phyloP scores from a whole-genome alignment of 2,113 vertebrate species.

The Cranoglanis bouderius region DNA sequence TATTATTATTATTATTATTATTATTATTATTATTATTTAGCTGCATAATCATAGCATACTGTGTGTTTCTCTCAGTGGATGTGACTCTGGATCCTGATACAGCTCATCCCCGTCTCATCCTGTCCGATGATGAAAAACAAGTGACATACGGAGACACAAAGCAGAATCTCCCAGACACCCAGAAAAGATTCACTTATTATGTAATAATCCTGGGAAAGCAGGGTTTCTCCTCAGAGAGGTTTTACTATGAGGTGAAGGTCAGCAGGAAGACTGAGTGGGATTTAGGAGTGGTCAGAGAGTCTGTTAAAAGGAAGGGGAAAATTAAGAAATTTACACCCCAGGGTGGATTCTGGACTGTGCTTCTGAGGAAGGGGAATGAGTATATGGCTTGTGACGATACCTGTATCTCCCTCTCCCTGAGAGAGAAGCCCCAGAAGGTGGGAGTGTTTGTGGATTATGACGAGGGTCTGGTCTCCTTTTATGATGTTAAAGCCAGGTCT shows the following conservation, averaged over 20 bases:
- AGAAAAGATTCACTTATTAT: not conserved
- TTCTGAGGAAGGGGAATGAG: not conserved
- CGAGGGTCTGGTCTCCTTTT: conserved; percentile 21
- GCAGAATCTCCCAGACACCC: not conserved
- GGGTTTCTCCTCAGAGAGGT: no score
- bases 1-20: no score
- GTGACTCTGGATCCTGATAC: conserved; percentile 18
- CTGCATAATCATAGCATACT: not conserved
- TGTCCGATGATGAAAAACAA: not conserved
- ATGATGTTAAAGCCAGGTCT: not conserved
- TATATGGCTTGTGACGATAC: not conserved
- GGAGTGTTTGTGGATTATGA: conserved; percentile 23
- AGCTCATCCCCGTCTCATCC: not conserved
- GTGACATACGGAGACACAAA: no score
- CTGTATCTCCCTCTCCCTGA: not conserved
- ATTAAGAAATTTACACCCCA: not conserved
- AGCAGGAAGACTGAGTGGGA: not conserved
- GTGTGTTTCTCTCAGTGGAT: not conserved
- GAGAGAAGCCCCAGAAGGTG: conserved; percentile 4
- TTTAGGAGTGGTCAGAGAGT: conserved; percentile 4
- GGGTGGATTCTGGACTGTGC: not conserved
- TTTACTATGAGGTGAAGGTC: no score
- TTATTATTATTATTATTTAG: not conserved
- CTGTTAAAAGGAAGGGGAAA: not conserved
- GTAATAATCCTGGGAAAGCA: not conserved